Conservation (phyloP, 92 coral and sea anemone species). For the Porites divaricata region DNA sequence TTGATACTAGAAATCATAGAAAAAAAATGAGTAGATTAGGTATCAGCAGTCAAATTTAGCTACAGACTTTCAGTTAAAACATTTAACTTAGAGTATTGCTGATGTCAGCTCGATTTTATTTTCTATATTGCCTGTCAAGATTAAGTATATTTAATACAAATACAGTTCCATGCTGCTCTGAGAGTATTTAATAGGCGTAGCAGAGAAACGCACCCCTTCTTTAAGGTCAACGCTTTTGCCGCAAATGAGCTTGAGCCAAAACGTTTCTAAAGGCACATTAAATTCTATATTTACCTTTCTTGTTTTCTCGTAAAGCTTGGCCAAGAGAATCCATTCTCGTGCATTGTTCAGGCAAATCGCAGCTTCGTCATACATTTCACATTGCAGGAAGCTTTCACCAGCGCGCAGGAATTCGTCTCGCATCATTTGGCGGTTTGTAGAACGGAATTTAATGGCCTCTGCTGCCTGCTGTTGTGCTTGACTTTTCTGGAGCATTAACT, state of each 20-base stretch:
- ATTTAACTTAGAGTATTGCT: not conserved
- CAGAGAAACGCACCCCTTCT: too few relatives aligned
- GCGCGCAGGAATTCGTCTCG: constrained; percentile 68
- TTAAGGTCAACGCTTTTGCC: too few relatives aligned
- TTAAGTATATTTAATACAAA: too few relatives aligned
- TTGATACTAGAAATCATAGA: constrained; percentile 36
- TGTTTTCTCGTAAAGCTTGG: constrained; percentile 61
- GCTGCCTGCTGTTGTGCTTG: constrained; percentile 76
- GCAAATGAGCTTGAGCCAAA: not conserved
- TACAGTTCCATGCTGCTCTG: too few relatives aligned
- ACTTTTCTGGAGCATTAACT: constrained; percentile 57
- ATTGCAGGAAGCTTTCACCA: constrained; percentile 58
- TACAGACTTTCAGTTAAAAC: not conserved
- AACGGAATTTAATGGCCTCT: constrained; percentile 54
- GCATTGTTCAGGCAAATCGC: constrained; percentile 71
- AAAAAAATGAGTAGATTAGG: not conserved
- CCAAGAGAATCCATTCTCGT: constrained; percentile 62
- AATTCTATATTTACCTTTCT: constrained; percentile 47
- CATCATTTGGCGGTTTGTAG: constrained; percentile 57
- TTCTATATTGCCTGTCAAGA: not conserved
- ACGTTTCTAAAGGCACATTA: not conserved
- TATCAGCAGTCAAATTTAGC: not conserved
- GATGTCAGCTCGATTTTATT: not conserved
- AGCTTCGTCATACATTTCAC: constrained; percentile 68
- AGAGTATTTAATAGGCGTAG: too few relatives aligned